Evolutionary conservation across 1,140 invertebrate species (phyloP), one percentile per base, ranked within the genome.

Genomic region (Pectinophora gossypiella): DNA sequence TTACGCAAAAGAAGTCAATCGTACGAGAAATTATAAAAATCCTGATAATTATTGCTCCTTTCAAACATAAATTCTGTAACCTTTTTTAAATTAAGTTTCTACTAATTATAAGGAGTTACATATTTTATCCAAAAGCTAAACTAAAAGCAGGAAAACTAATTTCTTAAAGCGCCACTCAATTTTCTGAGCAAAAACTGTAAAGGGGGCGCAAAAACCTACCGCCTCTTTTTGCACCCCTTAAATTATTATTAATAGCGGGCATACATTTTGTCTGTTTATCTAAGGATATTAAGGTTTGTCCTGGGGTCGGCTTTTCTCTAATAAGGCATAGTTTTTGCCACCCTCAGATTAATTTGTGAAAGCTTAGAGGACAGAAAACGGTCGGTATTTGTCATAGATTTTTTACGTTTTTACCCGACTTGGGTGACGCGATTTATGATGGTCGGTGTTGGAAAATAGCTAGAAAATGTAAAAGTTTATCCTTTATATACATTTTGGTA

Each of bases 201-300:
- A n/a, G 18, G 42, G 18, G 16, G 38, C 36, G 44, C 68, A 70
- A 70, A 78, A 76, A 73, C 38, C 54, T 51, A 52, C 20, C 40
- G 35, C 21, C 45, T 32, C 48, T 73, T 83, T 82, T 78, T 71
- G 69, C 61, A 36, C 43, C 54, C 61, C 64, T 54, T 61, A 80
- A 78, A 78, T 81, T 79, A 77, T 79, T 72, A 82, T 78, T 71
- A 80, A 83, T 83, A 59, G 71, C 50, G 43, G 51, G 59, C 76
- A 78, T 76, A 83, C 65, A 74, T 76, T 57, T 59, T 63, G 52
- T 53, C 59, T 69, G 74, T 73, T 82, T 79, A 77, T 78, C 74
- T 78, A 48, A 56, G 66, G 68, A 63, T 58, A 54, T 69, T 59
- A 67, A 62, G 68, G 64, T 53, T 49, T 52, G 53, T 47, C 59